phyloP scores from a whole-genome alignment of 2,797 vertebrate genomes.

The Nothura maculosa region DNA sequence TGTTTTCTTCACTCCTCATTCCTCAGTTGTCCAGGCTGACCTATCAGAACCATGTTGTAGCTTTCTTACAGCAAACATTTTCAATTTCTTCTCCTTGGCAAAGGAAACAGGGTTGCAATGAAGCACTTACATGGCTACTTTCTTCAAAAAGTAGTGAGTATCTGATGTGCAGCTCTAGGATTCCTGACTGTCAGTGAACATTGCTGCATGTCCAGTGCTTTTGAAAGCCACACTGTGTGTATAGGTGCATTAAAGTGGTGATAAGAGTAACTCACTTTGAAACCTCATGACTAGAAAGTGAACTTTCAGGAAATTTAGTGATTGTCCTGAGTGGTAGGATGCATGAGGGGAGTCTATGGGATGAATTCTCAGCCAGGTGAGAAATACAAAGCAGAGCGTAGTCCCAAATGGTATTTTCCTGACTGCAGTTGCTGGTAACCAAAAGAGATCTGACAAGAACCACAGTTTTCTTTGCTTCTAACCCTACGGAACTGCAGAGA shows the following conservation, averaged over 20 bases:
- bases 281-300: background rate
- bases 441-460: background rate
- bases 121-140: accelerated
- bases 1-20: background rate
- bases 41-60: background rate
- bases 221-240: background rate
- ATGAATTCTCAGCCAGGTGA: accelerated
- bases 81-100: background rate
- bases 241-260: background rate
- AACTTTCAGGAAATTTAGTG: background rate
- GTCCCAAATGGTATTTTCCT: background rate
- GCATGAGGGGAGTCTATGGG: background rate
- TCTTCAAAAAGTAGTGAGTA: background rate
- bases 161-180: background rate
- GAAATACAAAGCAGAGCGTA: background rate
- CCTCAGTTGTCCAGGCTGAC: background rate
- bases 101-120: background rate
- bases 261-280: background rate
- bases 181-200: background rate
- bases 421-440: background rate
- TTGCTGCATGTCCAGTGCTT: background rate
- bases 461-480: background rate
- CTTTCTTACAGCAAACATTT: background rate
- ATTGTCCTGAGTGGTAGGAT: background rate
- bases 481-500: background rate